Evolutionary conservation across 1,140 invertebrate genomes (phyloP), one percentile per base, ranked within the genome.

Genomic region (Trissolcus basalis): DNA sequence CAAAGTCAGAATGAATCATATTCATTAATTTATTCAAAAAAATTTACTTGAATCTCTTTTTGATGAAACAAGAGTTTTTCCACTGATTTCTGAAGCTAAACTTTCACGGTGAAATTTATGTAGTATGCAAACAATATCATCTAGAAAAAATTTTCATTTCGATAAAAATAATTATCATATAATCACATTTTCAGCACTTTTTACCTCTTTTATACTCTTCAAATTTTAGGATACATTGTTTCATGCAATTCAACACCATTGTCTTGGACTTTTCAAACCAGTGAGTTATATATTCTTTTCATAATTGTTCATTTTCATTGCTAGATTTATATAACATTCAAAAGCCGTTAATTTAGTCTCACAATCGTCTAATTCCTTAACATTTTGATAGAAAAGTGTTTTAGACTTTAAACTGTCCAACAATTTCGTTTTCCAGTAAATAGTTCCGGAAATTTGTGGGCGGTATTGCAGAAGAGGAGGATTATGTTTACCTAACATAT

Each of bases 351-450:
- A 89, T 79, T 93, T 95, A 11, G 93, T 87, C n/a, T 93, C 91
- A 59, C 91, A 94, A 27, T 92, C 87, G 78, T 94, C 92, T 50
- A 97, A 86, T 75, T 96, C 93, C 36, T 93, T 89, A 1, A 95
- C 90, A 59, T 91, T 90, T 81, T 93, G 91, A 80, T 96, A 96
- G 41, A 91, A 91, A 65, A 96, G 87, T 19, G 96, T 92, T 0
- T 95, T 92, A 53, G 90, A 90, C 83, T 95, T 96, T 12, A 97
- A 89, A 58, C 92, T 91, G 70, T 93, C 90, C 75, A 95, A 95
- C 10, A 97, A 85, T 43, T 93, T 89, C 33, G 94, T 89, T 4
- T 92, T 92, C 96, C 96, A 97, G 81, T 91, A 94, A 50, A 97
- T 95, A 11, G 94, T 91, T 13, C 96, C 96, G 14, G 94, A 91